Percentiles rank a stretch among this genome's conserved stretches.
phyloP scores from a whole-genome alignment of 2,888 invertebrate genomes.

The Drosophila paramelanica region DNA sequence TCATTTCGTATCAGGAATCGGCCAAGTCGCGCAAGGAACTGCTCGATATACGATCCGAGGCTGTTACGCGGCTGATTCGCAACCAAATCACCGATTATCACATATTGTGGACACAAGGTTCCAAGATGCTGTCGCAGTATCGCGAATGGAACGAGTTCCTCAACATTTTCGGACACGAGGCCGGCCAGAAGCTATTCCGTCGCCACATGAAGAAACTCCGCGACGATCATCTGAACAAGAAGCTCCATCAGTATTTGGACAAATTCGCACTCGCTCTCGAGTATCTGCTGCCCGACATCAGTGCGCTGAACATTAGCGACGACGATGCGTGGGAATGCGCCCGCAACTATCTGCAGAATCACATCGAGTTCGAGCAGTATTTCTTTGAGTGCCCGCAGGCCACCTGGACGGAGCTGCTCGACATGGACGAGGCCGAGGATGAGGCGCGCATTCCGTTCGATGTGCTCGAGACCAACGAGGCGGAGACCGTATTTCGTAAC shows the following conservation, averaged over 20 bases:
- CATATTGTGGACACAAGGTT: slow-evolving; percentile 94
- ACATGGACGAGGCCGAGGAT: slow-evolving; percentile 87
- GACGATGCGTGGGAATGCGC: slow-evolving; percentile 95
- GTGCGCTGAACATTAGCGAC: slow-evolving; percentile 86
- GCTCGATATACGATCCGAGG: slow-evolving; percentile 95
- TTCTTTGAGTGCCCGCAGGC: slow-evolving; percentile 94
- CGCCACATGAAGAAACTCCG: slow-evolving; percentile 92
- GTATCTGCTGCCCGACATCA: slow-evolving; percentile 91
- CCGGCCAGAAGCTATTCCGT: slow-evolving; percentile 91
- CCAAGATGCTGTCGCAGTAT: slow-evolving; percentile 93
- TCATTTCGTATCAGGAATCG: slow-evolving; percentile 92
- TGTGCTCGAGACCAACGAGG: slow-evolving; percentile 95
- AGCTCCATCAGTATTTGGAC: slow-evolving; percentile 91
- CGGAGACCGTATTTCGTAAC: slow-evolving; percentile 95
- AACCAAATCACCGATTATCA: slow-evolving; percentile 93
- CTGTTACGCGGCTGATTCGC: slow-evolving; percentile 94
- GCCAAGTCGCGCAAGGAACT: slow-evolving; percentile 94
- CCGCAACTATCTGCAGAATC: slow-evolving; percentile 93
- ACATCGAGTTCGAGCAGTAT: slow-evolving; percentile 96
- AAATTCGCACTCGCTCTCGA: slow-evolving; percentile 91
- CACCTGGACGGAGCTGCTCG: slow-evolving; percentile 91
- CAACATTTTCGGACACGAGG: slow-evolving; percentile 95
- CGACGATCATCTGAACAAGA: slow-evolving; percentile 91
- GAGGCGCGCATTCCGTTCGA: slow-evolving; percentile 96
- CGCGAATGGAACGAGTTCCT: slow-evolving; percentile 95